These are phyloP conservation scores for Erithacus rubecula DNA, from an alignment of 2,797 vertebrate species.

Conservation along the genomic window DNA sequence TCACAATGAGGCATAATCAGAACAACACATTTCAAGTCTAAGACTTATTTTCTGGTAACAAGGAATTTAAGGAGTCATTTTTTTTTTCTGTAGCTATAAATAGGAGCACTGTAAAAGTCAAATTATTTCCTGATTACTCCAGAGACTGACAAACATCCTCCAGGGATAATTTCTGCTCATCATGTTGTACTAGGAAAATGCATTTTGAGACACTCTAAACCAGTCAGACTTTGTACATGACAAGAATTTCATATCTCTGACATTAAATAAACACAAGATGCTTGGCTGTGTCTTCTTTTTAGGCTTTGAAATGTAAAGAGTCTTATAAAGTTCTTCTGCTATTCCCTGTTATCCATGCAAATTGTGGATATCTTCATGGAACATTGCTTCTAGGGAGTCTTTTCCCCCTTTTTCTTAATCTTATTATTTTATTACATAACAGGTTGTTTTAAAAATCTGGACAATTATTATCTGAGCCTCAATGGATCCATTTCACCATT, in stretches of 20 bases:
- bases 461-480: neutral
- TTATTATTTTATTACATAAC: neutral
- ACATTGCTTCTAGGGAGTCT: neutral
- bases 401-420: neutral
- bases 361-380: neutral
- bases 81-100: neutral
- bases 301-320: neutral
- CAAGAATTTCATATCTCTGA: neutral
- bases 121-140: neutral
- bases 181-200: neutral
- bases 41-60: neutral
- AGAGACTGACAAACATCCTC: neutral
- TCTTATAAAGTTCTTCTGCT: neutral
- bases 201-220: neutral
- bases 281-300: neutral
- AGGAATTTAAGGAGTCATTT: neutral
- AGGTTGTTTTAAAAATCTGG: neutral
- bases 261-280: neutral
- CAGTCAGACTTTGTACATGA: neutral
- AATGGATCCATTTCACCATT: neutral
- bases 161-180: neutral
- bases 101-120: neutral
- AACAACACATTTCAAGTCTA: neutral
- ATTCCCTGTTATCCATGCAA: rapidly evolving
- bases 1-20: neutral